Evolutionary conservation across 2,113 vertebrate genomes (phyloP), one percentile per base, ranked within the genome.

Genomic region (Elachura formosa): DNA sequence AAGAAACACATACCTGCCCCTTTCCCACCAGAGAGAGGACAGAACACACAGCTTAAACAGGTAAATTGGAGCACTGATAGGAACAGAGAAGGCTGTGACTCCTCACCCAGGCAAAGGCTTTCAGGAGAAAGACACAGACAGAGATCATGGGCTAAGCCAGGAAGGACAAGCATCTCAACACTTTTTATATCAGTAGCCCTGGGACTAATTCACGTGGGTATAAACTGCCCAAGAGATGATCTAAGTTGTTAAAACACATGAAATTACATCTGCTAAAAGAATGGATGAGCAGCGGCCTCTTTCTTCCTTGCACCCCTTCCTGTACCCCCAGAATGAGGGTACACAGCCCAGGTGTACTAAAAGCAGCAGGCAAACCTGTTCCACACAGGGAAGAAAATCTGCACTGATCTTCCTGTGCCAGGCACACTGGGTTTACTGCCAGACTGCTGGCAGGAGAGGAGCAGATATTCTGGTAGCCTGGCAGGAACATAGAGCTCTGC

Each of bases 391-490:
- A 75, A 58, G 40, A 33, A 88, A 90, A 91, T 51, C 88, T 88
- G 84, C 11, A 1, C 75, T 58, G 46, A 9, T 28, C 49, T 45
- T 20, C 55, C 55, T 17, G 22, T 86, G 92, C 90, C 94, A 96
- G 72, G 52, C 61, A 74, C 33, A 5, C 15, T 34, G 56, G 17
- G 36, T 93, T 63, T 71, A 5, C 34, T 90, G 90, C 90, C 90
- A 93, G 64, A 11, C 20, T 81, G 54, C 38, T 67, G 86, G 79
- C 79, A 88, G 59, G 43, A 87, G 28, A 86, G 46, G 18, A 94
- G 76, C 92, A 89, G 88, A 90, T 92, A 48, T 92, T 80, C 78
- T 90, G 76, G 38, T 74, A 23, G 43, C 48, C 83, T 95, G 89
- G 90, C 92, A 92, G 89, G 68, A 95, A 26, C 83, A 78, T 0